Conservation (phyloP, 1,140 invertebrate genomes). For the Drosophila nebulosa region DNA sequence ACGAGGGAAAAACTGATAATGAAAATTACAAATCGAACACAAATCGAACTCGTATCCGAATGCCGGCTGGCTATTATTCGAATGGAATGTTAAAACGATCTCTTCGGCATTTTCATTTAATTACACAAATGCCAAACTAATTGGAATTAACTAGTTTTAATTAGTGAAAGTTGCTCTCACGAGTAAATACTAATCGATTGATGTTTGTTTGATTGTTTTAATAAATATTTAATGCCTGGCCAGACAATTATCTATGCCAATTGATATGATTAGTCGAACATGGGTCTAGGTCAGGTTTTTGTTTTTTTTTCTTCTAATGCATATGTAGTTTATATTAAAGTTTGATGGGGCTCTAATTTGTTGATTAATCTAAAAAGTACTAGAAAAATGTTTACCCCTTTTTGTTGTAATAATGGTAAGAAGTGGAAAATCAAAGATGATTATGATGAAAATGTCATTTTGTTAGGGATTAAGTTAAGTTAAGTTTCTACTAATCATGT, state of each 20-base stretch:
- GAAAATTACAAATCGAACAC: not conserved
- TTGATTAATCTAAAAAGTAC: not conserved
- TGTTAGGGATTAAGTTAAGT: no score
- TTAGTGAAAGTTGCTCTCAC: not conserved
- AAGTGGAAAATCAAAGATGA: no score
- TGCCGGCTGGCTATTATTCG: no score
- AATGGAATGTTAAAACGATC: not conserved
- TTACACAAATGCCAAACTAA: not conserved
- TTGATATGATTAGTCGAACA: not conserved
- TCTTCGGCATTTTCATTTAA: not conserved
- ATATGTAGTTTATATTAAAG: not conserved
- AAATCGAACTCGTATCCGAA: not conserved
- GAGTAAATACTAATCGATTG: not conserved
- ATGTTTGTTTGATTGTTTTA: constrained; percentile 15
- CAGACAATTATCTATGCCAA: not conserved
- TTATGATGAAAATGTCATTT: no score
- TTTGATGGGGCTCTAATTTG: not conserved
- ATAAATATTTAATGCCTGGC: constrained; percentile 5
- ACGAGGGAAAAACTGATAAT: not conserved
- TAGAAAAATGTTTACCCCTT: not conserved
- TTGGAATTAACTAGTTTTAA: not conserved
- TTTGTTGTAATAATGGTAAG: no score
- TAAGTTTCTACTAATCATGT: no score
- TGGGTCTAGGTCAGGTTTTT: not conserved
- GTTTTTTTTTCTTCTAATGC: not conserved